Percentiles rank a stretch among this genome's conserved stretches.
Conservation (phyloP, 2,888 invertebrate species). For the Nasonia oneida region DNA sequence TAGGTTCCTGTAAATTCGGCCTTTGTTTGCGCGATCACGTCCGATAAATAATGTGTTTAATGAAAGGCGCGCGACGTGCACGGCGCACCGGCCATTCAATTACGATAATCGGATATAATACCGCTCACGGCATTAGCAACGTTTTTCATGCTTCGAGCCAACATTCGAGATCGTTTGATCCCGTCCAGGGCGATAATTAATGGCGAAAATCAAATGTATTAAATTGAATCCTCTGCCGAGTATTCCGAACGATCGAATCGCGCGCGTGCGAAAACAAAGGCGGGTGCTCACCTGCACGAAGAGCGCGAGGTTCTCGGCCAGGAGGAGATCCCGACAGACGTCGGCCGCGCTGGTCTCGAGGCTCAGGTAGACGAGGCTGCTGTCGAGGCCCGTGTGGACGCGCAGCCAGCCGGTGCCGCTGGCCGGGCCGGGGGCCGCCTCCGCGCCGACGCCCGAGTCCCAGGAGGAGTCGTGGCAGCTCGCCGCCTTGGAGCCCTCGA, state of each 20-base stretch:
- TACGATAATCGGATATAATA: constrained; percentile 22
- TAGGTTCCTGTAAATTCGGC: background rate
- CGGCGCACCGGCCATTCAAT: background rate
- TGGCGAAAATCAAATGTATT: no score
- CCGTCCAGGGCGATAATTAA: no score
- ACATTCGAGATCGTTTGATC: no score
- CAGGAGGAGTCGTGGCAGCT: constrained; percentile 75
- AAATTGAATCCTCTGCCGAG: no score
- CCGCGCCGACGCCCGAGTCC: constrained; percentile 80
- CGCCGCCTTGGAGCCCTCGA: constrained; percentile 66
- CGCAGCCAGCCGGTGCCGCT: constrained; percentile 82
- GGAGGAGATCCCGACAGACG: constrained; percentile 80
- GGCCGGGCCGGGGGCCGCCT: constrained; percentile 76
- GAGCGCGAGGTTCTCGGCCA: constrained; percentile 77
- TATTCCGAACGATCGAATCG: no score
- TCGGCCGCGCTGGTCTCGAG: constrained; percentile 81
- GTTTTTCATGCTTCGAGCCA: no score
- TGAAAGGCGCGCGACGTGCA: background rate
- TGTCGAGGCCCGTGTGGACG: constrained; percentile 83
- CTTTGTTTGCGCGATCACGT: background rate
- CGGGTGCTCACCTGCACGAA: constrained; percentile 73
- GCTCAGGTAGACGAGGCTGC: constrained; percentile 82
- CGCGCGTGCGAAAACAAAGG: no score
- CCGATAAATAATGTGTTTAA: constrained; percentile 25
- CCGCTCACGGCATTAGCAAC: background rate